These are phyloP conservation scores for Nipponia nippon DNA, from an alignment of 2,113 vertebrate genomes.

Conservation along the genomic window DNA sequence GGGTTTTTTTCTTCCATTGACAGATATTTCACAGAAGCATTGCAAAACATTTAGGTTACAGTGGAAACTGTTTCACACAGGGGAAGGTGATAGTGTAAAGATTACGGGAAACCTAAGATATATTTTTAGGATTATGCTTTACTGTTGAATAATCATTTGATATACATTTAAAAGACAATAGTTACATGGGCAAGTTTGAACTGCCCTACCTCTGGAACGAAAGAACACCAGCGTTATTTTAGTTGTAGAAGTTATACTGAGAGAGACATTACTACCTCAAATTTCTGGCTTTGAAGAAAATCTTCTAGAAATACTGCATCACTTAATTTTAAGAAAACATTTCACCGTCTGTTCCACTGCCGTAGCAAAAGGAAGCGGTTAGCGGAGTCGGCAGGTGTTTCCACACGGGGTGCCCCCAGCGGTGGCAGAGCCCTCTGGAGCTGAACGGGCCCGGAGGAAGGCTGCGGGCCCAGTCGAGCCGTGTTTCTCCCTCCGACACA, in stretches of 20 bases:
- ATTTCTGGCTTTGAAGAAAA: neutral
- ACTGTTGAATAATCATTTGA: neutral
- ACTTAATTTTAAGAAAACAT: rapidly evolving
- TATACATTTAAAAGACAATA: neutral
- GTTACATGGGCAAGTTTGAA: neutral
- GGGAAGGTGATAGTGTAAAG: neutral
- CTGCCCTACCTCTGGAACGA: too few relatives aligned
- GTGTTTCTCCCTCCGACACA: too few relatives aligned
- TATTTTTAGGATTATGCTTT: neutral
- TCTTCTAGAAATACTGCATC: neutral
- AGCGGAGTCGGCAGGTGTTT: too few relatives aligned
- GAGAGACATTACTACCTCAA: neutral
- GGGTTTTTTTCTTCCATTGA: neutral
- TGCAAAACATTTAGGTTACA: neutral
- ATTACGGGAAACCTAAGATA: neutral
- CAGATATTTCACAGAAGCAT: neutral
- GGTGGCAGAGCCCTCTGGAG: neutral
- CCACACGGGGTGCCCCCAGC: neutral
- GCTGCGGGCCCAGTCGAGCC: neutral
- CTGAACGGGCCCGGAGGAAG: too few relatives aligned
- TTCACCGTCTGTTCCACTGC: neutral
- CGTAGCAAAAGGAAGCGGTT: rapidly evolving
- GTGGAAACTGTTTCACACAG: neutral
- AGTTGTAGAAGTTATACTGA: neutral
- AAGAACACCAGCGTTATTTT: neutral